Evolutionary conservation across 2,797 vertebrate species (phyloP).

Genomic region (Champsocephalus gunnari): DNA sequence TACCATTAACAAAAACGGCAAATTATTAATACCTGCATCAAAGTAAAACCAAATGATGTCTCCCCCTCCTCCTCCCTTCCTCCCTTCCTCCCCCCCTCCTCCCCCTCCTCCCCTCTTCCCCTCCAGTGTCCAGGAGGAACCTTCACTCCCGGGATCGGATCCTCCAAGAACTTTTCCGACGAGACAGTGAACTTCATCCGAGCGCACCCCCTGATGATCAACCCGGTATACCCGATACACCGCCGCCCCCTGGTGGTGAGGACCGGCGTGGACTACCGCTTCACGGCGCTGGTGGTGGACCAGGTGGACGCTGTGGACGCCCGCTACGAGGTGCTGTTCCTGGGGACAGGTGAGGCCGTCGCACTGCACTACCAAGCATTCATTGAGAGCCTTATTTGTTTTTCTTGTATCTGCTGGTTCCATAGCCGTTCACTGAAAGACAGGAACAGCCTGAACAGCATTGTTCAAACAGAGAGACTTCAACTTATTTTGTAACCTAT

Average conservation of each 20-base stretch:
- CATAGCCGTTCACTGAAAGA: too few relatives aligned
- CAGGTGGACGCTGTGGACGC: constrained; percentile 90
- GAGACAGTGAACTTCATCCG: constrained; percentile 89
- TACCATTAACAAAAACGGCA: too few relatives aligned
- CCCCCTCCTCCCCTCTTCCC: neutral
- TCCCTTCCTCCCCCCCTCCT: too few relatives aligned
- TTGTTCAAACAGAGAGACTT: too few relatives aligned
- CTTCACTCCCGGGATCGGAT: constrained; percentile 87
- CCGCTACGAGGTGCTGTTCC: constrained; percentile 89
- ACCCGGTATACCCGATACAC: constrained; percentile 87
- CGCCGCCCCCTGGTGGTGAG: constrained; percentile 89
- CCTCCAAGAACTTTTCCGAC: constrained; percentile 89
- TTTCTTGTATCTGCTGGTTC: too few relatives aligned
- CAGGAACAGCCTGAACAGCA: too few relatives aligned
- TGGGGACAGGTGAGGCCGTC: constrained; percentile 86
- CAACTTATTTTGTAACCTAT: too few relatives aligned
- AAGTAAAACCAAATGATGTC: too few relatives aligned
- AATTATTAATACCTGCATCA: too few relatives aligned
- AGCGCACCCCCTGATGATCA: constrained; percentile 89
- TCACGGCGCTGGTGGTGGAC: constrained; percentile 88
- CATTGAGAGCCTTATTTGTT: too few relatives aligned
- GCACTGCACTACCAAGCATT: neutral
- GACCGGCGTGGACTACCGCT: constrained; percentile 88
- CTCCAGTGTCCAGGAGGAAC: constrained; percentile 89
- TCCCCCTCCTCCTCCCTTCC: accelerated